Evolutionary conservation across 1,140 invertebrate species (phyloP).

Genomic region (Conopomorpha cramerella): DNA sequence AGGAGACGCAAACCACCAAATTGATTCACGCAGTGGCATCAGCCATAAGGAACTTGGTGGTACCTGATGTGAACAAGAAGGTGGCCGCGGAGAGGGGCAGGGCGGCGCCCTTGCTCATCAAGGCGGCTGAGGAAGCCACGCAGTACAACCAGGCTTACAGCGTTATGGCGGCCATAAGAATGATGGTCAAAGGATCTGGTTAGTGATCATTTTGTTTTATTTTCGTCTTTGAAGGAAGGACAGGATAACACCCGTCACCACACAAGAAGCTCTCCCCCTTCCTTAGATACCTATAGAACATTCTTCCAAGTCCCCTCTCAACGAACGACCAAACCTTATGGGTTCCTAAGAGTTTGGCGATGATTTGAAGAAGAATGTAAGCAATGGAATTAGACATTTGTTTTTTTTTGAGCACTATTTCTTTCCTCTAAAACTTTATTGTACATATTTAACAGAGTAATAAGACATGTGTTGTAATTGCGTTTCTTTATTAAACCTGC

Average conservation of each 20-base stretch:
- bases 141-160: constrained; percentile 87
- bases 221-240: too few relatives aligned
- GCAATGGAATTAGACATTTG: not conserved
- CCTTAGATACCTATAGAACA: too few relatives aligned
- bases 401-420: not conserved
- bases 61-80: constrained; percentile 78
- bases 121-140: constrained; percentile 72
- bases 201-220: constrained; percentile 1
- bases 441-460: too few relatives aligned
- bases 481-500: too few relatives aligned
- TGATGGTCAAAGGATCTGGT: constrained; percentile 64
- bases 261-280: too few relatives aligned
- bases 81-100: constrained; percentile 70
- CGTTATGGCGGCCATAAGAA: constrained; percentile 81
- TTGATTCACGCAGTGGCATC: constrained; percentile 84
- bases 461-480: too few relatives aligned
- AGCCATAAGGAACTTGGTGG: constrained; percentile 81
- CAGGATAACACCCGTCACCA: too few relatives aligned
- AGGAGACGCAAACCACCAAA: too few relatives aligned
- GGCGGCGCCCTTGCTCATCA: constrained; percentile 61
- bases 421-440: too few relatives aligned
- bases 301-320: too few relatives aligned
- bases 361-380: not conserved
- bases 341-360: too few relatives aligned
- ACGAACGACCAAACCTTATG: too few relatives aligned